phyloP scores from a whole-genome alignment of 2,113 vertebrate species.

The Hemicordylus capensis region DNA sequence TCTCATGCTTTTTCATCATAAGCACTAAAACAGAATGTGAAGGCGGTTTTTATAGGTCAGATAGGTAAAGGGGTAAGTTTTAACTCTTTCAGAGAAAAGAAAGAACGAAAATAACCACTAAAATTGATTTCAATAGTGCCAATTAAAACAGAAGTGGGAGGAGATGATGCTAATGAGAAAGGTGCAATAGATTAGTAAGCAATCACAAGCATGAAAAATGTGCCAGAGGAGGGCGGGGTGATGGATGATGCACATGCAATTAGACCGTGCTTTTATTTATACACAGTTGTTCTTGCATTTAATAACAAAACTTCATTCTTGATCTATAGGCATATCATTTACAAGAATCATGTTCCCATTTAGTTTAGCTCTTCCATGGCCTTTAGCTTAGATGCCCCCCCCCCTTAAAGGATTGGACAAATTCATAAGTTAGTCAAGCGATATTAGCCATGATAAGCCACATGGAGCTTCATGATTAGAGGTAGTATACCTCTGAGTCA shows the following conservation, averaged over 20 bases:
- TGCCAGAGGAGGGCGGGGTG: neutral
- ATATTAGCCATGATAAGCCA: neutral
- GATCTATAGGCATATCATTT: neutral
- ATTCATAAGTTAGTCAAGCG: neutral
- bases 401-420: neutral
- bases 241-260: conserved; percentile 39
- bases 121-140: conserved; percentile 55
- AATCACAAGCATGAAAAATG: conserved; percentile 59
- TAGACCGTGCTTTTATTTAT: conserved; percentile 41
- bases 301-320: neutral
- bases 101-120: conserved; percentile 45
- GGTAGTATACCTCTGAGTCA: neutral
- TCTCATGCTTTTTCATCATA: conserved; percentile 74
- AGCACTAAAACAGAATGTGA: conserved; percentile 62
- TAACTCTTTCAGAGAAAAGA: conserved; percentile 55
- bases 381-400: neutral
- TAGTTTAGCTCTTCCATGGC: neutral
- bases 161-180: conserved; percentile 52
- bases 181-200: conserved; percentile 62
- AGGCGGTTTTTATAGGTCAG: conserved; percentile 70
- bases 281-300: accelerated
- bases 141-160: conserved; percentile 59
- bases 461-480: neutral
- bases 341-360: neutral
- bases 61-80: conserved; percentile 65